Evolutionary conservation across 1,140 invertebrate species (phyloP).

Genomic region (Aphidius gifuensis): DNA sequence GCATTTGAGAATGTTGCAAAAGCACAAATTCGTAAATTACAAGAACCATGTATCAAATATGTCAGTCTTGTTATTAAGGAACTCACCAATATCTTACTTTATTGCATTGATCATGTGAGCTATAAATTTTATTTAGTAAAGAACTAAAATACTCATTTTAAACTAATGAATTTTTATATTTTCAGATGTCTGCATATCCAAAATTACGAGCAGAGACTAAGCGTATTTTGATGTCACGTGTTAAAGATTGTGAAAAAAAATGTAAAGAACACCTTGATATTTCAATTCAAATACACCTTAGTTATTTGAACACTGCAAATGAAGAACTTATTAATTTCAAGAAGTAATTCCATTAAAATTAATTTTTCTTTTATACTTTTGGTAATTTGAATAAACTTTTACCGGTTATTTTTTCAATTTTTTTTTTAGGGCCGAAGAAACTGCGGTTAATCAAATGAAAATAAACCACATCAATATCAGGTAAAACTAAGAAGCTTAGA

Average conservation of each 20-base stretch:
- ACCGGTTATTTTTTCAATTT: no score
- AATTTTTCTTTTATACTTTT: no score
- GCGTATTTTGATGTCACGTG: constrained; percentile 88
- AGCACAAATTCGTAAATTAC: constrained; percentile 90
- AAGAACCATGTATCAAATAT: constrained; percentile 97
- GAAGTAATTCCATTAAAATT: constrained; percentile 67
- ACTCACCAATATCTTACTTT: no score
- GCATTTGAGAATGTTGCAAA: constrained; percentile 99
- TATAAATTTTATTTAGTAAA: no score
- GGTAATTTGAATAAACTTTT: no score
- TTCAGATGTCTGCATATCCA: constrained; percentile 93
- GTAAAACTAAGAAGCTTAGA: no score
- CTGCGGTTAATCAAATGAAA: no score
- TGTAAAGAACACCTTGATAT: constrained; percentile 95
- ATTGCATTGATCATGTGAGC: no score
- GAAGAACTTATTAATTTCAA: constrained; percentile 99
- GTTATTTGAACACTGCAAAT: constrained; percentile 99
- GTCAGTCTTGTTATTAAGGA: constrained; percentile 80
- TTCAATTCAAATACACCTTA: constrained; percentile 94
- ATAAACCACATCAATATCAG: no score
- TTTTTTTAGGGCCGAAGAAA: no score
- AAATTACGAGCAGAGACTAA: constrained; percentile 96
- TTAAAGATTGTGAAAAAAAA: constrained; percentile 51
- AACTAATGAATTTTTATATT: constrained; percentile 78
- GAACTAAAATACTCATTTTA: background rate